Percentiles rank a stretch among this genome's conserved stretches.
Conservation (phyloP, 2,797 vertebrate genomes). For the Pipistrellus pygmaeus region DNA sequence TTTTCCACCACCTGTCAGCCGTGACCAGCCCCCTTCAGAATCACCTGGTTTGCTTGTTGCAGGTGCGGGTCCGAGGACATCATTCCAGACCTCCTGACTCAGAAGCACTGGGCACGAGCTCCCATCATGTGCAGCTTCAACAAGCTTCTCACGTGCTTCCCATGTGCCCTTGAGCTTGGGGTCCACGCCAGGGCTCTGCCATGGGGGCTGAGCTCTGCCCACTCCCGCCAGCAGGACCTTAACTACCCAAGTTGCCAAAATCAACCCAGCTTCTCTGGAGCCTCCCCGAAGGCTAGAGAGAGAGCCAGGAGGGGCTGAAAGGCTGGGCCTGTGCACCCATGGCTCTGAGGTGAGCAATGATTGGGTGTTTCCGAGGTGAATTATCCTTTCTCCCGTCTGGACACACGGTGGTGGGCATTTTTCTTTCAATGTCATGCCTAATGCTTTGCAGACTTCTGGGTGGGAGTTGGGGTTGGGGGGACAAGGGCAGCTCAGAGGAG, state of each 20-base stretch:
- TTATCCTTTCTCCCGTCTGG: constrained; percentile 46
- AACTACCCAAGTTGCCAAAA: background rate
- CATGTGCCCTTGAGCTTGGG: too few relatives aligned
- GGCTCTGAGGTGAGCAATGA: constrained; percentile 21
- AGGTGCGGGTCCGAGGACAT: background rate
- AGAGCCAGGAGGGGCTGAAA: background rate
- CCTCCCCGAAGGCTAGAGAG: background rate
- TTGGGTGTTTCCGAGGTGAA: constrained; percentile 50
- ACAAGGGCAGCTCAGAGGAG: background rate
- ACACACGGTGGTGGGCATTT: background rate
- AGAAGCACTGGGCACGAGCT: rapidly evolving
- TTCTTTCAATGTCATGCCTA: constrained; percentile 48
- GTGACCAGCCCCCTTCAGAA: background rate
- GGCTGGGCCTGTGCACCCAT: constrained; percentile 11
- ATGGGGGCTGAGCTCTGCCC: background rate
- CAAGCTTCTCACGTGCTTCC: background rate
- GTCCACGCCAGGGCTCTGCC: background rate
- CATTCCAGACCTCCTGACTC: background rate
- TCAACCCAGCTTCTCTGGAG: background rate
- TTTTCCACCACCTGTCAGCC: background rate
- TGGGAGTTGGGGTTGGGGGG: background rate
- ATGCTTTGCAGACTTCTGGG: constrained; percentile 57
- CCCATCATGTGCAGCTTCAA: background rate
- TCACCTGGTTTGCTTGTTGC: background rate
- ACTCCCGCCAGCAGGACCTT: too few relatives aligned